Percentiles rank a stretch among this genome's conserved stretches.
Conservation (phyloP, 1,140 invertebrate species). For the Coenobita brevimanus region DNA sequence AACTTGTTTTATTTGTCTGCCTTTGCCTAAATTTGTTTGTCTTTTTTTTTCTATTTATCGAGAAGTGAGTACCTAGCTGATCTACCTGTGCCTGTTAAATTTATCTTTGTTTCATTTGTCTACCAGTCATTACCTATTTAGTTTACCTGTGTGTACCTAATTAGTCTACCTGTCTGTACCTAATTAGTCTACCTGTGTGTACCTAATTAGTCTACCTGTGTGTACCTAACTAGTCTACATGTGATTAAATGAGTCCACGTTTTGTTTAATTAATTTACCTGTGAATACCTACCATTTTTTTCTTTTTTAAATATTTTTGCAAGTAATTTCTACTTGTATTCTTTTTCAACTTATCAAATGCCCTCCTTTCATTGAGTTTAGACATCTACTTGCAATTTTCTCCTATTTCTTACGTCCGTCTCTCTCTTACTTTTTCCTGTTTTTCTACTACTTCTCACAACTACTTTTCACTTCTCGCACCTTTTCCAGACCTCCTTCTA, state of each 20-base stretch:
- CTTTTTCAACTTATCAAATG: too few species aligned
- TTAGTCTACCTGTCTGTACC: background rate
- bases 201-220: too few species aligned
- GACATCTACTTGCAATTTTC: background rate
- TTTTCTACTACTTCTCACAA: background rate
- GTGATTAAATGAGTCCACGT: too few species aligned
- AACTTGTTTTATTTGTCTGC: background rate
- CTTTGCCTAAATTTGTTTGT: background rate
- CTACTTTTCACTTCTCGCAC: background rate
- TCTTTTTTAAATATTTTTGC: too few species aligned
- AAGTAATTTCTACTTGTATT: too few species aligned
- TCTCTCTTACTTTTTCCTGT: background rate
- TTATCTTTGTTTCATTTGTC: background rate
- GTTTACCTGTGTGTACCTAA: background rate
- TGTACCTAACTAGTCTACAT: too few species aligned
- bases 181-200: too few species aligned
- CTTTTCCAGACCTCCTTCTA: too few species aligned
- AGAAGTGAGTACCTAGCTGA: background rate
- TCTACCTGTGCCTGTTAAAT: background rate
- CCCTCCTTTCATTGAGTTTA: background rate
- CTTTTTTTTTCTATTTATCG: background rate
- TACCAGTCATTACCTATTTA: background rate
- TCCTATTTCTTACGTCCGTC: background rate
- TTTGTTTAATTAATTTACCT: too few species aligned
- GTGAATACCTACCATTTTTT: too few species aligned